A percentile compares a stretch with the other conserved stretches of the same genome.
Evolutionary conservation across 2,888 invertebrate species (phyloP).

Genomic region (Melinaea menophilus): DNA sequence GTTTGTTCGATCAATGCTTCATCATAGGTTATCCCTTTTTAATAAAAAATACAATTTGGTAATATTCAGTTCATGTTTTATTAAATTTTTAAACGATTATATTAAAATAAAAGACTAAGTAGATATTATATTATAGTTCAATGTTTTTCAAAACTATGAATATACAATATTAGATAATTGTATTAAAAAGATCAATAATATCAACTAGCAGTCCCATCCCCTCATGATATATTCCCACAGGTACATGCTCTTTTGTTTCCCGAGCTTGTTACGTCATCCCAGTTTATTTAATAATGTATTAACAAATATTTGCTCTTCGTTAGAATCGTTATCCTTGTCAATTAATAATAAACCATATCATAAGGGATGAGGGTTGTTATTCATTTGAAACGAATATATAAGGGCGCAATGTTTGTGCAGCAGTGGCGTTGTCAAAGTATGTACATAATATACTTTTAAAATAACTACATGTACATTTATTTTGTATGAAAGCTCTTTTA

Average conservation of each 20-base stretch:
- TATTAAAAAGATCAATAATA: too few species aligned
- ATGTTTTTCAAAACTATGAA: too few species aligned
- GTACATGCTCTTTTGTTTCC: not conserved
- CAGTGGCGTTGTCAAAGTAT: not conserved
- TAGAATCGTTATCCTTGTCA: constrained; percentile 36
- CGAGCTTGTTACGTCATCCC: constrained; percentile 37
- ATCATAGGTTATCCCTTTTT: too few species aligned
- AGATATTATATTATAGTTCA: too few species aligned
- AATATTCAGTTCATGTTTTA: too few species aligned
- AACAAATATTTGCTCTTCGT: constrained; percentile 63
- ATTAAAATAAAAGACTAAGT: too few species aligned
- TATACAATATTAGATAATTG: too few species aligned
- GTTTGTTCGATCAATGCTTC: too few species aligned
- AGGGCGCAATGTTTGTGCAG: not conserved
- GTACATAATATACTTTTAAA: not conserved
- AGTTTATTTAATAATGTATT: constrained; percentile 50
- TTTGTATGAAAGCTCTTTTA: too few species aligned
- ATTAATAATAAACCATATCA: not conserved
- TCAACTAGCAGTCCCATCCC: not conserved
- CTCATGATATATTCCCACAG: not conserved
- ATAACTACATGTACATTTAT: too few species aligned
- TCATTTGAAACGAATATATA: not conserved
- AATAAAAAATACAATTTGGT: too few species aligned
- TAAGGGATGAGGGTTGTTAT: not conserved
- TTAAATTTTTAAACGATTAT: too few species aligned